A percentile compares a stretch with the other conserved stretches of the same genome.
Evolutionary conservation across 2,113 vertebrate genomes (phyloP).

Genomic region (Mesitornis unicolor): DNA sequence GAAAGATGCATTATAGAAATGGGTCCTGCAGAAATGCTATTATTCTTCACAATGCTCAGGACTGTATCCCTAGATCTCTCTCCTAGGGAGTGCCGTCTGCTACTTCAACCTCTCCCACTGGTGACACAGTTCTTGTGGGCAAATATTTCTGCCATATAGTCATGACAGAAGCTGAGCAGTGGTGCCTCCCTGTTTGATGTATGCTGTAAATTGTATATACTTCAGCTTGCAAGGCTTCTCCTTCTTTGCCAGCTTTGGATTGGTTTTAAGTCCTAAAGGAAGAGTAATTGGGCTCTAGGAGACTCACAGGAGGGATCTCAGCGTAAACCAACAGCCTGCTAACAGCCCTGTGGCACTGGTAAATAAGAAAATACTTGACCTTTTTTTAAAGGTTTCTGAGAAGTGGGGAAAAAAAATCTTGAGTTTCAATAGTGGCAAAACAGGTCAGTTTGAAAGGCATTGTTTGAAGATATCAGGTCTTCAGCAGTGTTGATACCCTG

Average conservation of each 20-base stretch:
- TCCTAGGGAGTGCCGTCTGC: not conserved
- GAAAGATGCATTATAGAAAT: not conserved
- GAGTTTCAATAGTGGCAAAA: not conserved
- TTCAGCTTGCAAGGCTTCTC: not conserved
- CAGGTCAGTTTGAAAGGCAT: not conserved
- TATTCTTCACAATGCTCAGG: not conserved
- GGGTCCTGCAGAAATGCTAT: not conserved
- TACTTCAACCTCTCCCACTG: not conserved
- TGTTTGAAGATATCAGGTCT: not conserved
- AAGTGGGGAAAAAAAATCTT: not conserved
- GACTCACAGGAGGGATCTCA: not conserved
- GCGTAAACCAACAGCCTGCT: not conserved
- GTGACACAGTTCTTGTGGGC: not conserved
- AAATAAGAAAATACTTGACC: not conserved
- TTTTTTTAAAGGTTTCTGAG: not conserved
- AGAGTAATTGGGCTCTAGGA: not conserved
- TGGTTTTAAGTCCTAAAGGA: not conserved
- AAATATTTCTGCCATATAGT: constrained; percentile 3
- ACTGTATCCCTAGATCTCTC: not conserved
- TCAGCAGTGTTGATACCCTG: not conserved
- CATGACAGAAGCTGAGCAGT: not conserved
- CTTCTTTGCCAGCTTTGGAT: not conserved
- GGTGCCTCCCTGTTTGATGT: not conserved
- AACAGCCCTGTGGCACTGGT: not conserved
- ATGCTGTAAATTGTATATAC: not conserved